phyloP scores from a whole-genome alignment of 2,113 vertebrate genomes.

The Anser cygnoides region DNA sequence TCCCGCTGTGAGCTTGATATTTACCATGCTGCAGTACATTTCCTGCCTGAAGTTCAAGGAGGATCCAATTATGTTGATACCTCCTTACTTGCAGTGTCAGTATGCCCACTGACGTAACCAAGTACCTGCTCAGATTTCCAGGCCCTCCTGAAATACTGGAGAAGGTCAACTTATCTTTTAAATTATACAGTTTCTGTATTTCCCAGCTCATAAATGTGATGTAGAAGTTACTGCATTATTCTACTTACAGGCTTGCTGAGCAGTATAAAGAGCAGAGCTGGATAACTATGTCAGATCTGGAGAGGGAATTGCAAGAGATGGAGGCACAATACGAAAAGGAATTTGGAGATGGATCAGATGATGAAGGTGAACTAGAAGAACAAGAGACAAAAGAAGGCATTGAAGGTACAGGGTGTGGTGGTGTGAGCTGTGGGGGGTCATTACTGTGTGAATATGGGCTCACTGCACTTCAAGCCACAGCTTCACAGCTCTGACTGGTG shows the following conservation, averaged over 20 bases:
- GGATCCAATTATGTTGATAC: rapidly evolving
- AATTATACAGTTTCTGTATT: background rate
- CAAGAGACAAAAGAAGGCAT: slow-evolving; percentile 59
- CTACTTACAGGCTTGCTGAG: slow-evolving; percentile 83
- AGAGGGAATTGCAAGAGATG: slow-evolving; percentile 93
- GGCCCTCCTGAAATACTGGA: background rate
- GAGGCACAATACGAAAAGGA: slow-evolving; percentile 92
- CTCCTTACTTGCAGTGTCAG: background rate
- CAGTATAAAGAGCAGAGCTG: slow-evolving; percentile 96
- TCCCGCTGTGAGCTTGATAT: background rate
- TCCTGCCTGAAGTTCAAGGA: background rate
- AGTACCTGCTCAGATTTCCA: background rate
- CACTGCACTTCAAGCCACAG: background rate
- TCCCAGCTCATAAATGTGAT: background rate
- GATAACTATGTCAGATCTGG: slow-evolving; percentile 89
- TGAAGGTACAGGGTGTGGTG: slow-evolving; percentile 33
- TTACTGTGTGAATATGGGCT: background rate
- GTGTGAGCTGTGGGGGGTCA: rapidly evolving
- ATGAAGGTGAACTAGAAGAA: slow-evolving; percentile 74
- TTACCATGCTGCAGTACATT: background rate
- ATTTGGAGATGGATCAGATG: slow-evolving; percentile 88
- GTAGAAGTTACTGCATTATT: background rate
- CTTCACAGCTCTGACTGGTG: background rate
- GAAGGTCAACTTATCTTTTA: background rate
- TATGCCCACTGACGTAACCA: background rate